Evolutionary conservation across 2,888 invertebrate genomes (phyloP), one percentile per base, ranked within the genome.

Genomic region (Drosophila melanosoma): DNA sequence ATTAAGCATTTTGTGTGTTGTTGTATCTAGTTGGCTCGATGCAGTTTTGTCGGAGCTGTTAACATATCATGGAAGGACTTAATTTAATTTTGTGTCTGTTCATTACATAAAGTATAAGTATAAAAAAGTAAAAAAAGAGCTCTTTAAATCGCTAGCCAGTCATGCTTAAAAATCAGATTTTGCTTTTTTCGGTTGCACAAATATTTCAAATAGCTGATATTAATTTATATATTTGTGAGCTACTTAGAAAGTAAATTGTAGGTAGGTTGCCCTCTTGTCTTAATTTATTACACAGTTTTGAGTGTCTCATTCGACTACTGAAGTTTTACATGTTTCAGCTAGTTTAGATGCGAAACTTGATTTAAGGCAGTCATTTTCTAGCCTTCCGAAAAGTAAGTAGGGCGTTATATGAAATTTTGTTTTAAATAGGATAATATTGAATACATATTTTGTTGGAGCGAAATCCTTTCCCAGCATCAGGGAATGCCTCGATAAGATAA

Each of bases 161-260:
- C 76, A 69, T 79, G 76, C 59, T 74, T 56, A 57, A 42, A 54
- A 26, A 59, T 49, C 29, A 53, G 33, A 17, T 60, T 62, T 52
- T 38, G 51, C 23, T 53, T 23, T 15, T 57, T 52, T 79, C 62
- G 58, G 8, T 1, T 11, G 8, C 23, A 26, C 38, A 58, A 62
- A 33, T 33, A 69, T 69, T 76, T 63, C 57, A 76, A 76, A 80
- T 63, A 66, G 38, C 76, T 76, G 57, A 60, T 70, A 61, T 60
- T 80, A 58, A 80, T 67, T 61, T 61, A 63, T 57, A 67, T 76
- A 68, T 74, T 74, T 79, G 38, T 70, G 65, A 62, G 60, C 42
- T 61, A 71, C 58, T 80, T 76, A 71, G 77, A 67, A 81, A 81
- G 80, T 78, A 67, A 71, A 71, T 62, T 71, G 66, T 65, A 64